Evolutionary conservation across 2,888 invertebrate species (phyloP).

Genomic region (Polydesmus complanatus): DNA sequence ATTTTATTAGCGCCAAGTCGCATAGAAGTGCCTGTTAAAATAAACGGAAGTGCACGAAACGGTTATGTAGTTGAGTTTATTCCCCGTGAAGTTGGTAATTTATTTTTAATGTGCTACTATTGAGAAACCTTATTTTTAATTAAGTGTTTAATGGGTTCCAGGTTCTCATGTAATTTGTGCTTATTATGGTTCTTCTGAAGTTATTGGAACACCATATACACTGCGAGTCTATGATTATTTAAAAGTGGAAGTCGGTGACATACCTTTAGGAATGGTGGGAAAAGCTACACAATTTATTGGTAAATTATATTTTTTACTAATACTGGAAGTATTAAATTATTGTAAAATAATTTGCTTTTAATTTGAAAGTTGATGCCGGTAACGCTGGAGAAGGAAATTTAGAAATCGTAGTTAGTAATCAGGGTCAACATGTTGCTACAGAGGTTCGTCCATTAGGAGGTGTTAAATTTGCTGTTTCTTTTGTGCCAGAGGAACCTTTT

Average conservation of each 20-base stretch:
- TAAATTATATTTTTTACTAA: constrained; percentile 22
- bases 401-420: constrained; percentile 89
- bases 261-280: constrained; percentile 69
- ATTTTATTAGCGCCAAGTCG: constrained; percentile 44
- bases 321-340: no score
- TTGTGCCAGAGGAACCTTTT: constrained; percentile 84
- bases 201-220: constrained; percentile 54
- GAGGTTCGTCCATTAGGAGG: constrained; percentile 87
- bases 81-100: constrained; percentile 68
- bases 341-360: not conserved
- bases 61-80: constrained; percentile 85
- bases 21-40: constrained; percentile 66
- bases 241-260: constrained; percentile 63
- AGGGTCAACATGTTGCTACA: constrained; percentile 84
- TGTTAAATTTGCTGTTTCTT: constrained; percentile 86
- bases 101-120: not conserved
- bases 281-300: constrained; percentile 80
- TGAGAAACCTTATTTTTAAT: not conserved
- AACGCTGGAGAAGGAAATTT: constrained; percentile 94
- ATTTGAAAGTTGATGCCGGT: constrained; percentile 53
- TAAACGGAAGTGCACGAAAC: constrained; percentile 73
- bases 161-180: constrained; percentile 71
- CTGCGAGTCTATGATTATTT: constrained; percentile 84
- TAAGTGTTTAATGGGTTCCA: constrained; percentile 7
- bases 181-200: constrained; percentile 76